Conservation (phyloP, 64 coral and sea anemone genomes). For the Dendrophyllia cribrosa region DNA sequence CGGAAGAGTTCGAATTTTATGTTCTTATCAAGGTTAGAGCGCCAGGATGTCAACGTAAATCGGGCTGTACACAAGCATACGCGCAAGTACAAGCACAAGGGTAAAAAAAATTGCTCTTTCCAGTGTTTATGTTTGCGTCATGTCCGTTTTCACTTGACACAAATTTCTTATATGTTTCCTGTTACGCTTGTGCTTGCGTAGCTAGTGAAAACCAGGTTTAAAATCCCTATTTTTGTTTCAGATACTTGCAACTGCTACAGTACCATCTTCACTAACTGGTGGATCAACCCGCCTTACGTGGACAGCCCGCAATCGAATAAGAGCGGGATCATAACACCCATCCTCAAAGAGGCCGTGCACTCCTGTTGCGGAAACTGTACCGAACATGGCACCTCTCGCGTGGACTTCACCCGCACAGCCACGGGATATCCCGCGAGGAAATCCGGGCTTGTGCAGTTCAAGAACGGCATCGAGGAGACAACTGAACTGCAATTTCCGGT, state of each 20-base stretch:
- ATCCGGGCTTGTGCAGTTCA: conserved; percentile 73
- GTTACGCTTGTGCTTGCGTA: no score
- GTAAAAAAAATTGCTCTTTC: no score
- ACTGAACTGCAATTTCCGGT: conserved; percentile 87
- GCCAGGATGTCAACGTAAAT: no score
- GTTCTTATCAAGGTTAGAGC: no score
- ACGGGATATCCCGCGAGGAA: conserved; percentile 42
- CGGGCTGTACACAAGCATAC: no score
- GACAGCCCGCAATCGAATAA: conserved; percentile 66
- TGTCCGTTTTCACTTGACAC: no score
- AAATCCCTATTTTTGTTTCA: background rate
- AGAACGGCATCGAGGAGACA: conserved; percentile 63
- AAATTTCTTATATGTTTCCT: no score
- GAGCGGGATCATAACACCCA: conserved; percentile 83
- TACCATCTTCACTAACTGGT: conserved; percentile 84
- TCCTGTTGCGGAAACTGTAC: conserved; percentile 82
- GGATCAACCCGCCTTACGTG: conserved; percentile 83
- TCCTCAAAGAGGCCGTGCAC: conserved; percentile 79
- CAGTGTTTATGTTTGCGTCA: no score
- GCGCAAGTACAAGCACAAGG: no score
- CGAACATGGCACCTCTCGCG: conserved; percentile 55
- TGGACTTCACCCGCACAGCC: conserved; percentile 56
- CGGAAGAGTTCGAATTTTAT: no score
- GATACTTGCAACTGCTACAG: conserved; percentile 87
- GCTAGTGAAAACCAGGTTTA: background rate